phyloP scores from a whole-genome alignment of 92 coral and sea anemone genomes.

The Heteractis magnifica region DNA sequence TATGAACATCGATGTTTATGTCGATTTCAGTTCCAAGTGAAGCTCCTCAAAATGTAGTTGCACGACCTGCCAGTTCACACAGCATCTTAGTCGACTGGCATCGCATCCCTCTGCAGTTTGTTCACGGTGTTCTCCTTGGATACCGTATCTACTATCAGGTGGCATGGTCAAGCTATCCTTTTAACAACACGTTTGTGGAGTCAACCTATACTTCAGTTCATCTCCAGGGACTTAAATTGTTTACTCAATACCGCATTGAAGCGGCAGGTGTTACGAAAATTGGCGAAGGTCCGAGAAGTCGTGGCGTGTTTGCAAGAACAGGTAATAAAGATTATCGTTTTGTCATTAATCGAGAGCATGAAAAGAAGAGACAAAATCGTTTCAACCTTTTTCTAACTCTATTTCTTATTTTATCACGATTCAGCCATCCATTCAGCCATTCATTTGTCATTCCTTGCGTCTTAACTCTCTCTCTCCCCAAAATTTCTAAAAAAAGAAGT shows the following conservation, averaged over 20 bases:
- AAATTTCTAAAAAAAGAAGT: too few relatives aligned
- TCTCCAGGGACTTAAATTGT: background rate
- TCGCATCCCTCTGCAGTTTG: background rate
- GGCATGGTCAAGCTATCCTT: background rate
- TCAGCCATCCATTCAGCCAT: too few relatives aligned
- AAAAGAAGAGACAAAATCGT: too few relatives aligned
- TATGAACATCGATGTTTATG: background rate
- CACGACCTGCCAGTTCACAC: background rate
- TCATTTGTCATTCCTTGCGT: too few relatives aligned
- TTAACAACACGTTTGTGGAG: background rate
- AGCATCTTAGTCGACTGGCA: background rate
- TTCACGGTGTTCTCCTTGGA: slow-evolving; percentile 18
- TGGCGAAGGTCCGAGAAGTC: slow-evolving; percentile 19
- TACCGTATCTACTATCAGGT: slow-evolving; percentile 18
- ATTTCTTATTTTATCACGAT: too few relatives aligned
- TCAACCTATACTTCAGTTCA: background rate
- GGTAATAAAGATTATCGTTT: background rate
- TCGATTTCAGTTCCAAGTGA: background rate
- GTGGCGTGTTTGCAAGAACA: slow-evolving; percentile 18
- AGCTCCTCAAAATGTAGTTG: background rate
- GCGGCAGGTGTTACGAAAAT: slow-evolving; percentile 9
- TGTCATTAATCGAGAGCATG: background rate
- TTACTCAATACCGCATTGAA: slow-evolving; percentile 12
- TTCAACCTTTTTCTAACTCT: too few relatives aligned
- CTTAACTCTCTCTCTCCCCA: too few relatives aligned